These are phyloP conservation scores for Bombus sylvicola DNA, from an alignment of 1,140 invertebrate species.

Conservation along the genomic window DNA sequence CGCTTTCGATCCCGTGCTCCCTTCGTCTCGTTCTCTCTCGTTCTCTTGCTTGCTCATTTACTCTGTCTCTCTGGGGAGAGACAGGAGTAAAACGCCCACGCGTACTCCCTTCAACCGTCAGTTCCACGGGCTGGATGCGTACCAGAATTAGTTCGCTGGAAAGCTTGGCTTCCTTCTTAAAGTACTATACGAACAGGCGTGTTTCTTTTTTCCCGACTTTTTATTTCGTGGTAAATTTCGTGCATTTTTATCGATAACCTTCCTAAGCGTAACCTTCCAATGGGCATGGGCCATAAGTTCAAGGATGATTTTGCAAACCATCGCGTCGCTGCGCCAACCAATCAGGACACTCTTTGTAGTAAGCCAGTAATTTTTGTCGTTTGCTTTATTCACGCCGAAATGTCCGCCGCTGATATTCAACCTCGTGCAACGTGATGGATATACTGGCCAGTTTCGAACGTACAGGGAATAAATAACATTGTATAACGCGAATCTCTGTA, in stretches of 20 bases:
- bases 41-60: background rate
- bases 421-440: too few species aligned
- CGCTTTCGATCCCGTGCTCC: conserved; percentile 24
- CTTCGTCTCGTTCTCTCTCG: background rate
- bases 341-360: too few species aligned
- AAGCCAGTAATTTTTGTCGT: background rate
- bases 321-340: background rate
- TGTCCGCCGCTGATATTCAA: background rate
- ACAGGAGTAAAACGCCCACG: conserved; percentile 46
- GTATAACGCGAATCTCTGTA: too few species aligned
- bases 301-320: background rate
- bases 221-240: too few species aligned
- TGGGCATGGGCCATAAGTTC: background rate
- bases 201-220: background rate
- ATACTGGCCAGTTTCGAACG: too few species aligned
- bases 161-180: background rate
- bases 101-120: background rate
- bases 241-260: background rate
- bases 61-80: conserved; percentile 7
- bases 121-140: background rate
- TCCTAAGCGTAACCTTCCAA: too few species aligned
- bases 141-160: background rate
- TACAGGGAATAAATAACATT: too few species aligned
- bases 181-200: too few species aligned
- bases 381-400: background rate